Percentiles rank a stretch among this genome's conserved stretches.
phyloP scores from a whole-genome alignment of 2,113 vertebrate species.

The Boleophthalmus pectinirostris region DNA sequence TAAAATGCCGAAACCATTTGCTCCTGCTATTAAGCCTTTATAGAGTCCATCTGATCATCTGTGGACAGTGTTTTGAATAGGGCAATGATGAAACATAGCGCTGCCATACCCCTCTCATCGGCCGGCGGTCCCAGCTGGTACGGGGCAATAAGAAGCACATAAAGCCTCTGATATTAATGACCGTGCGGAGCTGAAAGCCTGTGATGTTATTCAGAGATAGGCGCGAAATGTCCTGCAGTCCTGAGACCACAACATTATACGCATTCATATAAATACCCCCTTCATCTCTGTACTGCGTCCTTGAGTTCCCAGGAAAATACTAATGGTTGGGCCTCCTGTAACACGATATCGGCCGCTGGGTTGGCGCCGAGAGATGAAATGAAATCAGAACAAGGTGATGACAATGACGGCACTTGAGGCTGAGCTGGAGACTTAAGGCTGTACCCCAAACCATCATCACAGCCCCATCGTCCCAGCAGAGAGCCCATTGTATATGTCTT shows the following conservation, averaged over 20 bases:
- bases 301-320: slow-evolving; percentile 79
- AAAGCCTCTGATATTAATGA: slow-evolving; percentile 72
- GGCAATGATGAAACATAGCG: slow-evolving; percentile 34
- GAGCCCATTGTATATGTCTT: slow-evolving; percentile 4
- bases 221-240: slow-evolving; percentile 62
- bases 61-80: slow-evolving; percentile 29
- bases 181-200: slow-evolving; percentile 63
- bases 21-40: slow-evolving; percentile 30
- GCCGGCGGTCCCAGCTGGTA: slow-evolving; percentile 61
- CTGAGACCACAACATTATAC: slow-evolving; percentile 66
- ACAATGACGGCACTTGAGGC: slow-evolving; percentile 78
- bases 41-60: slow-evolving; percentile 40
- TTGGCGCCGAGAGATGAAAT: slow-evolving; percentile 78
- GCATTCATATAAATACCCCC: slow-evolving; percentile 73
- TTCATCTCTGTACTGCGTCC: slow-evolving; percentile 48
- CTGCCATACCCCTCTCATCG: slow-evolving; percentile 50
- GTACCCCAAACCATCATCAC: slow-evolving; percentile 9
- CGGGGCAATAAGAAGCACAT: slow-evolving; percentile 71
- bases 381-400: slow-evolving; percentile 81
- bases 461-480: slow-evolving; percentile 36
- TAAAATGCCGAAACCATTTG: slow-evolving; percentile 13
- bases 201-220: slow-evolving; percentile 71
- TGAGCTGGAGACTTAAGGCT: slow-evolving; percentile 67
- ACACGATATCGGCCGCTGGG: slow-evolving; percentile 71
- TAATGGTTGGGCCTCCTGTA: slow-evolving; percentile 73